Conservation (phyloP, 2,888 invertebrate species). For the Isoperla grammatica region DNA sequence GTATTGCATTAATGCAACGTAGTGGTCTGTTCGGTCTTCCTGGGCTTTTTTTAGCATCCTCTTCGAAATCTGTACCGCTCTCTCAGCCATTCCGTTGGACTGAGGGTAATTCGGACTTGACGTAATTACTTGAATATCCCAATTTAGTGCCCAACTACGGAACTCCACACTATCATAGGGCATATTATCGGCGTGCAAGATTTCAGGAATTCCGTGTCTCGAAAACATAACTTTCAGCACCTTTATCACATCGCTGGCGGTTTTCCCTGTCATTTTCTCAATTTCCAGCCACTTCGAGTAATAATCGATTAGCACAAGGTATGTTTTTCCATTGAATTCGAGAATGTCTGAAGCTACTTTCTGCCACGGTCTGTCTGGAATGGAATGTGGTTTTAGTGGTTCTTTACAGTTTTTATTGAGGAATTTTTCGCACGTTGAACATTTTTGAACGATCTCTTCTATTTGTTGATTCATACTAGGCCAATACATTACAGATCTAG, state of each 20-base stretch:
- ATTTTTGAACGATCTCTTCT: conserved; percentile 1
- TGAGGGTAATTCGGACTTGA: conserved; percentile 33
- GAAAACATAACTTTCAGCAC: conserved; percentile 29
- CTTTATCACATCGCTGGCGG: conserved; percentile 24
- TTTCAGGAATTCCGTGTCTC: conserved; percentile 31
- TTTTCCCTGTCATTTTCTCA: no score
- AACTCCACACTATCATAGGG: conserved; percentile 32
- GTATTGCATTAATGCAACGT: conserved; percentile 17
- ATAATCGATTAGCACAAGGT: no score
- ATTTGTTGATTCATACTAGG: conserved; percentile 10
- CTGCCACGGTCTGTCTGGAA: conserved; percentile 35
- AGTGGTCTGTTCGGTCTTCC: conserved; percentile 9
- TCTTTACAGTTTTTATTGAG: conserved; percentile 27
- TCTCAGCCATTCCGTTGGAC: conserved; percentile 34
- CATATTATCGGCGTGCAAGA: conserved; percentile 31
- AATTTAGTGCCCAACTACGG: conserved; percentile 30
- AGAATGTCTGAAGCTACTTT: conserved; percentile 34
- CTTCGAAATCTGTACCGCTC: conserved; percentile 30
- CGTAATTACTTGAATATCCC: conserved; percentile 29
- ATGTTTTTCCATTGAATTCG: no score
- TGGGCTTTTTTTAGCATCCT: conserved; percentile 29
- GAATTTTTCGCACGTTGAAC: conserved; percentile 18
- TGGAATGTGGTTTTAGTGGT: conserved; percentile 32
- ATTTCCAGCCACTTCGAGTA: no score
- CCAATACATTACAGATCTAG: conserved; percentile 15